Evolutionary conservation across 2,888 invertebrate species (phyloP), one percentile per base, ranked within the genome.

Genomic region (Sarcophaga subvicina): DNA sequence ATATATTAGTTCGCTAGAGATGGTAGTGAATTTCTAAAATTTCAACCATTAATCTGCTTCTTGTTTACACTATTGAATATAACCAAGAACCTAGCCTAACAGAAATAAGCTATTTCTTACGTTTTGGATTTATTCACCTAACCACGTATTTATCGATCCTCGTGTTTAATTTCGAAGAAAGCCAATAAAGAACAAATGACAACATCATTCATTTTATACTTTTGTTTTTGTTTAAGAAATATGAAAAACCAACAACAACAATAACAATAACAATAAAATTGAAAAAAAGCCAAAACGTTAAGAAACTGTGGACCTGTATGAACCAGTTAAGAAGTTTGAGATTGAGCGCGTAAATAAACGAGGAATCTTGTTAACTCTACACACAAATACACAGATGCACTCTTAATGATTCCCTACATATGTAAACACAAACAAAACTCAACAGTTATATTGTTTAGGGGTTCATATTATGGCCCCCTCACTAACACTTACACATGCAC

Each of bases 321-420:
- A 73, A 75, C 60, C 49, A 69, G 72, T 45, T 62, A 75, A 70
- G 25, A 83, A 78, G 25, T 54, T n/a, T 22, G 64, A 59, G 17
- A 69, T 20, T 64, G 67, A 70, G n/a, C 60, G 20, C 67, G 60
- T 25, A 60, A 63, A 60, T n/a, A 54, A 72, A 60, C 77, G 67
- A 64, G 17, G 22, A 69, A 79, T 79, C 83, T 69, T 10, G 47
- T 63, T 60, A 20, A 62, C 20, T 54, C 17, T 59, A 27, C 12
- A 77, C 49, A 49, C 12, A 4, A n/a, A 62, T n/a, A 67, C 67
- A 45, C 47, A 67, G 4, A 10, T 8, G 47, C n/a, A n/a, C 47
- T 67, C 8, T 12, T 37, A 14, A 67, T 37, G 8, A 37, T 37
- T 37, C 45, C 12, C 54, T 4, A 54, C 54, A 54, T 17, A 12